phyloP scores from a whole-genome alignment of 2,797 vertebrate genomes.

The Myotis planiceps region DNA sequence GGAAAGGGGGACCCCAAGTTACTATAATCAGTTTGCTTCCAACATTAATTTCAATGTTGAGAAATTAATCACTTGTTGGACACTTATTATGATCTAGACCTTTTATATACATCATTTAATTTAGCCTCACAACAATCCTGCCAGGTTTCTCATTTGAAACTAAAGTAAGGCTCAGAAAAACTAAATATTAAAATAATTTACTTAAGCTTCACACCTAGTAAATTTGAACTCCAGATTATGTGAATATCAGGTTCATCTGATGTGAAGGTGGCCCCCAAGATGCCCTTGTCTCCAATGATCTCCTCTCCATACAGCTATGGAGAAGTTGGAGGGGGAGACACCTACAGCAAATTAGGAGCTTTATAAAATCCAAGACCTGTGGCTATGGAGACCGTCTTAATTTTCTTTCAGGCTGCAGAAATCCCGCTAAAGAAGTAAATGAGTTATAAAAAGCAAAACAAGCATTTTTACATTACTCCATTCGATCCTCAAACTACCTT shows the following conservation, averaged over 20 bases:
- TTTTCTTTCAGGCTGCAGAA: slow-evolving; percentile 37
- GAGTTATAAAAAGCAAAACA: not conserved
- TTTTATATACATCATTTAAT: not conserved
- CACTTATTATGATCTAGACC: not conserved
- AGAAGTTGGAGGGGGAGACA: not conserved
- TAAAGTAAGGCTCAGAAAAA: slow-evolving; percentile 17
- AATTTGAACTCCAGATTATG: slow-evolving; percentile 14
- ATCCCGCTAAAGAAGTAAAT: not conserved
- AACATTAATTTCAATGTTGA: not conserved
- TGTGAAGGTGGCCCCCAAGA: not conserved
- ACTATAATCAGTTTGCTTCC: not conserved
- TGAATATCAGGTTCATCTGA: not conserved
- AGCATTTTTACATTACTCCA: not conserved
- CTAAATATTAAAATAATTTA: not conserved
- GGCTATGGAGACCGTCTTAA: not conserved
- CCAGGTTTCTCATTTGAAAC: not conserved
- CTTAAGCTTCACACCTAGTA: not conserved
- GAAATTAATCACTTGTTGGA: not conserved
- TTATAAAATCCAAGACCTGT: not conserved
- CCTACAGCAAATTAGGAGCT: not conserved
- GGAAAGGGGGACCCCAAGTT: not conserved
- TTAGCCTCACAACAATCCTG: slow-evolving; percentile 11
- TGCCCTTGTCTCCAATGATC: not conserved
- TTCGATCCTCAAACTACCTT: slow-evolving; percentile 17
- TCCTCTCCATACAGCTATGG: not conserved